Base-by-base conservation (phyloP, 1,140 invertebrate genomes). In the Laodelphax striatellus region DNA sequence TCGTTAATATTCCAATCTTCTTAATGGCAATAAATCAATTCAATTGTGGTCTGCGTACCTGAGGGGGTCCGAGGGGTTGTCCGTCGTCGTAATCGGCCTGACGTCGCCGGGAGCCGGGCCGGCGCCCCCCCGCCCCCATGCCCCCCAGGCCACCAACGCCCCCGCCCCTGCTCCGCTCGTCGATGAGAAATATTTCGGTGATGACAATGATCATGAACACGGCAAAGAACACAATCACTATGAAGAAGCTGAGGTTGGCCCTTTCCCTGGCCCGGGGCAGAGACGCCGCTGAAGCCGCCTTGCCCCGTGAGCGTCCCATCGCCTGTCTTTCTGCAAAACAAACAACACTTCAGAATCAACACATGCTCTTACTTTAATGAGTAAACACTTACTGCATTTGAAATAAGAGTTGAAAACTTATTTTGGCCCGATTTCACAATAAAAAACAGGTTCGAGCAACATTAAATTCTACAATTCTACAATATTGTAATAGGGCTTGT, bases 171-270 rank as follows among this genome's bases (percentile, higher is more conserved):
- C 75, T 76, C 61, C 75, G 72, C 60, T 82, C 80, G 70, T 90
- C 86, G 42, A 89, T 83, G 53, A 88, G 75, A 69, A 89, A 82
- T 63, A 88, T 82, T 74, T 92, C 88, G 41, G 88, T 90, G 44
- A 92, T 76, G 13, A 92, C 82, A 64, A 93, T 92, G 55, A 90
- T 73, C 11, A 85, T 86, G 68, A 92, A 93, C 41, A 93, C 84
- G n/a, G 82, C 86, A 70, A 92, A 90, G 71, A 93, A 92, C 76
- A 91, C 88, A 60, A 93, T 80, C 28, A 93, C 88, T 67, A 92
- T 85, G 74, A 91, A 85, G 73, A 91, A 92, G 62, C 87, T 90
- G 80, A 91, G 82, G 69, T 88, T 86, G 57, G 88, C 87, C 56
- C 89, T 77, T 68, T 92, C 87, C 43, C 65, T 57, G 2, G 58